phyloP scores from a whole-genome alignment of 1,140 invertebrate species.

The Aphelinus certus region DNA sequence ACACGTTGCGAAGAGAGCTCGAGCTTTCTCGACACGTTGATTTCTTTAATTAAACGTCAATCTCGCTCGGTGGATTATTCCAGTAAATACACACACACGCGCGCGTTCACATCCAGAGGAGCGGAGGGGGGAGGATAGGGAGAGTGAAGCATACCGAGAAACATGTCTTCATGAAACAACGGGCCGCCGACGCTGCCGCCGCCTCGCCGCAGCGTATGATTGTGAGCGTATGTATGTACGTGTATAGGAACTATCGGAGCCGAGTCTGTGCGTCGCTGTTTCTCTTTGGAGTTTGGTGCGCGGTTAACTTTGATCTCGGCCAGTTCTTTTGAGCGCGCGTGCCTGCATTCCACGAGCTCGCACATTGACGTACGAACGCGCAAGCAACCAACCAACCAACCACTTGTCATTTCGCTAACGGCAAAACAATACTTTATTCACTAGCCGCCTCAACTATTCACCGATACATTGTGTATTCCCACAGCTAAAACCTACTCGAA shows the following conservation, averaged over 20 bases:
- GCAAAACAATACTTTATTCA: slow-evolving; percentile 37
- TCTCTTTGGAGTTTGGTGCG: slow-evolving; percentile 20
- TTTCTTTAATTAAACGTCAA: slow-evolving; percentile 21
- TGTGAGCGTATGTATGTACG: too few relatives aligned
- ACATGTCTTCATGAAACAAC: slow-evolving; percentile 12
- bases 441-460: too few relatives aligned
- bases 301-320: slow-evolving; percentile 43
- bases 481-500: too few relatives aligned
- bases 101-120: not conserved
- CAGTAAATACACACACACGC: not conserved
- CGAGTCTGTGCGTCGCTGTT: slow-evolving; percentile 12
- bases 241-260: not conserved
- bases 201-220: too few relatives aligned
- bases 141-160: not conserved
- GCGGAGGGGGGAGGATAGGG: too few relatives aligned
- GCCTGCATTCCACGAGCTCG: slow-evolving; percentile 5
- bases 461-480: too few relatives aligned
- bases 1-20: too few relatives aligned
- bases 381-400: not conserved
- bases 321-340: slow-evolving; percentile 17
- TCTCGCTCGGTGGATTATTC: not conserved
- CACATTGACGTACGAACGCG: slow-evolving; percentile 24
- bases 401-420: slow-evolving; percentile 35
- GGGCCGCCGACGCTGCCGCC: not conserved
- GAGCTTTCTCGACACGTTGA: not conserved